These are phyloP conservation scores for Trematomus loennbergii DNA, from an alignment of 2,113 vertebrate genomes.

Conservation along the genomic window DNA sequence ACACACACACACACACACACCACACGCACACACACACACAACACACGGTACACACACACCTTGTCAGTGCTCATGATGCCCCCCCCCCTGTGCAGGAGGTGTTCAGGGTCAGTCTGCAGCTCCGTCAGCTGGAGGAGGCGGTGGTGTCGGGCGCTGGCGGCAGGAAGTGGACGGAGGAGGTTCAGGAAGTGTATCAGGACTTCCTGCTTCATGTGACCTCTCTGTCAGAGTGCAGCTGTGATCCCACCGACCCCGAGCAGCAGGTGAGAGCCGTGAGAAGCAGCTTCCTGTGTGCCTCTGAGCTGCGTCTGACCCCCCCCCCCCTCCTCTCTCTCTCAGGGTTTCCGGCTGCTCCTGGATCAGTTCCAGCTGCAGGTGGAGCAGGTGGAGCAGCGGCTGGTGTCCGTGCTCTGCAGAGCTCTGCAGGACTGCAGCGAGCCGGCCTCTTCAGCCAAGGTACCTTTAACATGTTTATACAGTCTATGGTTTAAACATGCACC, in stretches of 20 bases:
- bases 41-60: not conserved
- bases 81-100: conserved; percentile 79
- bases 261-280: conserved; percentile 62
- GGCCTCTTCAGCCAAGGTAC: conserved; percentile 80
- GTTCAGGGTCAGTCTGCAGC: conserved; percentile 73
- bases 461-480: too few relatives aligned
- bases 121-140: conserved; percentile 82
- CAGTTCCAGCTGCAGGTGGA: conserved; percentile 30
- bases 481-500: too few relatives aligned
- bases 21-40: not conserved
- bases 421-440: conserved; percentile 78
- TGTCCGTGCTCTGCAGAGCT: conserved; percentile 80
- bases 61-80: too few relatives aligned
- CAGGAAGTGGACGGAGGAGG: conserved; percentile 8
- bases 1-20: not conserved
- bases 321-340: conserved; percentile 12
- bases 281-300: not conserved
- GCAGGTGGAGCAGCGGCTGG: conserved; percentile 76
- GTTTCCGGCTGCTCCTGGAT: conserved; percentile 1
- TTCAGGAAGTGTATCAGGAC: conserved; percentile 77
- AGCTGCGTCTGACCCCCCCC: not conserved
- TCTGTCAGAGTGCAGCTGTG: conserved; percentile 80
- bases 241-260: conserved; percentile 81
- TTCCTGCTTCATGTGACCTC: conserved; percentile 78
- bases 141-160: conserved; percentile 27